A percentile compares a stretch with the other conserved stretches of the same genome.
phyloP scores from a whole-genome alignment of 2,113 vertebrate genomes.

The Egretta garzetta region DNA sequence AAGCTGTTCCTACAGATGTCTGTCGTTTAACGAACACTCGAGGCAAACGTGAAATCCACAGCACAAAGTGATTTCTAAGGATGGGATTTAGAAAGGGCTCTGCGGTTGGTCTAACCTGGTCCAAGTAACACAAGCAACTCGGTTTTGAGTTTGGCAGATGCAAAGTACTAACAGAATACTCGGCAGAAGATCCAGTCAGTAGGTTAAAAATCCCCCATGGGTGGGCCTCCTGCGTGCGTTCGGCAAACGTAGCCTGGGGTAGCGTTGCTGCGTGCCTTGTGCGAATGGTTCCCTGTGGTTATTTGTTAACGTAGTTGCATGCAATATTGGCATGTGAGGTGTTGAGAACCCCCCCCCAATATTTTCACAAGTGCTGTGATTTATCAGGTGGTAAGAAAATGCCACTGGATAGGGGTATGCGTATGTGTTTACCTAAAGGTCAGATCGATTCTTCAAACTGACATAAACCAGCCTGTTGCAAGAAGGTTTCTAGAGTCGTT shows the following conservation, averaged over 20 bases:
- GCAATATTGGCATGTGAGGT: slow-evolving; percentile 65
- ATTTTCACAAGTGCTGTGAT: slow-evolving; percentile 61
- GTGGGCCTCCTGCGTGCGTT: slow-evolving; percentile 60
- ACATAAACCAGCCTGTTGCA: neutral
- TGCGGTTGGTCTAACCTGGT: neutral
- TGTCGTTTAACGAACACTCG: slow-evolving; percentile 5
- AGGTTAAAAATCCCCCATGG: neutral
- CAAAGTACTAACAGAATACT: neutral
- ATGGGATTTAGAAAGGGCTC: neutral
- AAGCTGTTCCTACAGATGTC: neutral
- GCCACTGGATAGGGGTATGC: neutral
- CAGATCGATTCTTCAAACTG: neutral
- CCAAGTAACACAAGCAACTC: neutral
- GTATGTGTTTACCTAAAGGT: neutral
- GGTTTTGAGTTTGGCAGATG: neutral
- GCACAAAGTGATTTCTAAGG: neutral
- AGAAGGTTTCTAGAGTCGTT: neutral
- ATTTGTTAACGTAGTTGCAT: slow-evolving; percentile 66
- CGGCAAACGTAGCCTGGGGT: slow-evolving; percentile 35
- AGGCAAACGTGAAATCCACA: slow-evolving; percentile 18
- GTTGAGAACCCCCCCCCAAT: neutral
- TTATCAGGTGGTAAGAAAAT: slow-evolving; percentile 31
- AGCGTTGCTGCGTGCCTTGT: slow-evolving; percentile 62
- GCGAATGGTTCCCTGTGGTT: slow-evolving; percentile 38
- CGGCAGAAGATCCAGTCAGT: neutral